Percentiles rank a stretch among this genome's conserved stretches.
These are phyloP conservation scores for Pterostichus niger DNA, from an alignment of 2,888 invertebrate genomes.

Conservation along the genomic window DNA sequence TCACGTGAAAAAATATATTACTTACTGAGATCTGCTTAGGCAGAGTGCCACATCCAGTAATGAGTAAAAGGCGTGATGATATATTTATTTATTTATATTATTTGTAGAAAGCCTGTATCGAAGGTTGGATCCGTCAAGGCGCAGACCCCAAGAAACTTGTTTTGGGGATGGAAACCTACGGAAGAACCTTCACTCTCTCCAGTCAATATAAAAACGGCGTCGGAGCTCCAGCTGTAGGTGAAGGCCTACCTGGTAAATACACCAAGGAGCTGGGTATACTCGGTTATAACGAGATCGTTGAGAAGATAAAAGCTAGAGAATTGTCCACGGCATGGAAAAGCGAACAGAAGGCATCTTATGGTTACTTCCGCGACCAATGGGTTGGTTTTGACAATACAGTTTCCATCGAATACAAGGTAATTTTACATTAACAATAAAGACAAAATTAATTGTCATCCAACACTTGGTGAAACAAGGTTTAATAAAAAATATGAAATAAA, in stretches of 20 bases:
- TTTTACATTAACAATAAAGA: too few relatives aligned
- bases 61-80: too few relatives aligned
- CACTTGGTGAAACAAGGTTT: too few relatives aligned
- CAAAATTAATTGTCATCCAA: too few relatives aligned
- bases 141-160: constrained; percentile 82
- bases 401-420: constrained; percentile 75
- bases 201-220: constrained; percentile 76
- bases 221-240: constrained; percentile 81
- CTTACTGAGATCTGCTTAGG: too few relatives aligned
- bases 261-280: constrained; percentile 82
- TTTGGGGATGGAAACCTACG: constrained; percentile 86
- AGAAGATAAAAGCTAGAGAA: constrained; percentile 66
- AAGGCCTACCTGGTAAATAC: constrained; percentile 82
- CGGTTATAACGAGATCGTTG: constrained; percentile 85
- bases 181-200: constrained; percentile 82
- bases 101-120: constrained; percentile 78
- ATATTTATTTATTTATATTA: too few relatives aligned
- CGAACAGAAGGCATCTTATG: constrained; percentile 76
- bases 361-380: constrained; percentile 82
- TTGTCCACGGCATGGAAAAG: constrained; percentile 74
- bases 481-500: too few relatives aligned
- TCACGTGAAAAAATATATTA: too few relatives aligned
- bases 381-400: constrained; percentile 80
- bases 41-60: too few relatives aligned
- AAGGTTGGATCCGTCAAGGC: constrained; percentile 80